Conservation (phyloP, 2,113 vertebrate genomes). For the Leptobrachium ailaonicum region DNA sequence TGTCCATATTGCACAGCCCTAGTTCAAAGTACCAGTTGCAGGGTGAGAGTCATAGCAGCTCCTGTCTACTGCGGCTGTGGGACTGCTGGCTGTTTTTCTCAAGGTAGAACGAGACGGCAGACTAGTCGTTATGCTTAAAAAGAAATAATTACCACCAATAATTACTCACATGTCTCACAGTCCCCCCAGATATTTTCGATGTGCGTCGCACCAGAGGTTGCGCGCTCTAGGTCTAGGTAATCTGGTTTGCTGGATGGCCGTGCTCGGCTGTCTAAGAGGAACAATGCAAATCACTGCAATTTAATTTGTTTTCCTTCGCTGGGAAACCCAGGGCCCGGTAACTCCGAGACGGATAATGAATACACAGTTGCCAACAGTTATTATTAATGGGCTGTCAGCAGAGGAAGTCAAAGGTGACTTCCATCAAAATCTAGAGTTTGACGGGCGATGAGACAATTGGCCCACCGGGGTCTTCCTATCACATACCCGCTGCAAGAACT, state of each 20-base stretch:
- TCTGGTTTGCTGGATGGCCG: background rate
- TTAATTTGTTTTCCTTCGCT: slow-evolving; percentile 8
- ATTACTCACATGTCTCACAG: background rate
- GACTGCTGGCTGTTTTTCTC: too few relatives aligned
- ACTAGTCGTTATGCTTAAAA: too few relatives aligned
- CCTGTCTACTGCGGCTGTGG: too few relatives aligned
- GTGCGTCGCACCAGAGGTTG: background rate
- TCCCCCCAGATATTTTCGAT: background rate
- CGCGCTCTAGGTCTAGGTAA: slow-evolving; percentile 16
- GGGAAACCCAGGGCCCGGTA: background rate
- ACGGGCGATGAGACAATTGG: background rate
- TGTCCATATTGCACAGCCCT: too few relatives aligned
- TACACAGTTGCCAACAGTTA: slow-evolving; percentile 1
- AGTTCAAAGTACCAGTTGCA: background rate
- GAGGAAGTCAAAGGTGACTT: background rate
- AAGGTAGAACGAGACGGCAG: too few relatives aligned
- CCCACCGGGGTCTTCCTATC: background rate
- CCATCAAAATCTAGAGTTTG: background rate
- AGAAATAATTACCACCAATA: too few relatives aligned
- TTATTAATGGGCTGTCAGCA: slow-evolving; percentile 32
- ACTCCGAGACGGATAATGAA: background rate
- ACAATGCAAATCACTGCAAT: slow-evolving; percentile 18
- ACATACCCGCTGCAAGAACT: background rate
- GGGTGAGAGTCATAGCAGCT: background rate
- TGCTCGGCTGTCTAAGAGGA: background rate